These are phyloP conservation scores for Hyphantria cunea DNA, from an alignment of 1,140 invertebrate species.

Conservation along the genomic window DNA sequence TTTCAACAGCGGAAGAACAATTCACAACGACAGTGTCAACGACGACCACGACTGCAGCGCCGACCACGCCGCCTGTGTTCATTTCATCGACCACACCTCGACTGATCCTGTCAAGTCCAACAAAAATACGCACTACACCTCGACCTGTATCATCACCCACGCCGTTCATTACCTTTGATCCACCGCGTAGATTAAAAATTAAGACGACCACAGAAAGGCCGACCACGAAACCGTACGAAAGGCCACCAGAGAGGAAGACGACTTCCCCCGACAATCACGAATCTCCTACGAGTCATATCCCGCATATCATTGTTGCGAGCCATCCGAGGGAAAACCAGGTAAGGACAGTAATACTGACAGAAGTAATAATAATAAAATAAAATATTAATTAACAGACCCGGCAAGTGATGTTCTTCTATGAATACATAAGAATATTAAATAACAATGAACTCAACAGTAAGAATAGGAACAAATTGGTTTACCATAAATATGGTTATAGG, in stretches of 20 bases:
- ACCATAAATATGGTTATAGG: no score
- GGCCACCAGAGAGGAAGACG: constrained; percentile 59
- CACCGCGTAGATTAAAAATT: constrained; percentile 46
- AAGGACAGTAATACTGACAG: constrained; percentile 1
- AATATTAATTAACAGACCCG: no score
- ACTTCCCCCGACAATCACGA: constrained; percentile 61
- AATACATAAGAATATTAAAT: no score
- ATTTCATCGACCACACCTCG: constrained; percentile 40
- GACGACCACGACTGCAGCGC: constrained; percentile 39
- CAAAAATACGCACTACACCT: constrained; percentile 38
- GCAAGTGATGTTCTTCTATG: no score
- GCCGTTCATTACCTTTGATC: constrained; percentile 44
- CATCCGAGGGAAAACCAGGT: constrained; percentile 84
- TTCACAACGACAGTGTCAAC: constrained; percentile 58
- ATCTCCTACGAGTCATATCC: constrained; percentile 67
- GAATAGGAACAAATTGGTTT: no score
- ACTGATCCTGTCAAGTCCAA: constrained; percentile 43
- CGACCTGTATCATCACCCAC: constrained; percentile 49
- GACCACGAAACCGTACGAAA: constrained; percentile 64
- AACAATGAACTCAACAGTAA: no score
- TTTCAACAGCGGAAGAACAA: constrained; percentile 51
- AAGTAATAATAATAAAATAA: background rate
- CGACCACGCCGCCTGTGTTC: constrained; percentile 7
- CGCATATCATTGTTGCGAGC: constrained; percentile 84
- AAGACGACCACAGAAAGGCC: constrained; percentile 55